Base-by-base conservation (phyloP, 2,113 vertebrate genomes). In the Odontesthes bonariensis region DNA sequence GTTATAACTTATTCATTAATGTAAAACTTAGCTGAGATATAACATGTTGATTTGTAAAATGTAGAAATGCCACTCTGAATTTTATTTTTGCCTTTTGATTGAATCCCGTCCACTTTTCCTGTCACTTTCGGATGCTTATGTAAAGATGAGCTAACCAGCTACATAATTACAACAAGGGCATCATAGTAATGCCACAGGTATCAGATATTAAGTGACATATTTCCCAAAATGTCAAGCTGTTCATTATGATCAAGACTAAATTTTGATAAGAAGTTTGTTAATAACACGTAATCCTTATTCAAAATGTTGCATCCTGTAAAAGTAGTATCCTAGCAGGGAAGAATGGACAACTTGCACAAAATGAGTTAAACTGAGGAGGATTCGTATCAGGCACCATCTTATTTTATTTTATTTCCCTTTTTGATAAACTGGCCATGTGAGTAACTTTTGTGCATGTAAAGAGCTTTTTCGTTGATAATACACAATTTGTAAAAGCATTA, bases 401-500 rank as follows among this genome's bases (percentile, higher is more conserved):
- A 20, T 46, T 46, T 59, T 33, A 33, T 60, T 60, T 19, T n/a
- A n/a, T 17, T 40, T 35, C 22, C 5, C 11, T 31, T 13, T 46
- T 40, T 54, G 51, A 38, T 56, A 59, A 13, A 56, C 73, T 47
- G 7, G 58, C 75, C 27, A 16, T 49, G 44, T 69, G 49, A 53
- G 19, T 33, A 58, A 67, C n/a, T 56, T 66, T 49, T 65, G 31
- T 64, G 47, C 59, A 60, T 61, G 27, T 49, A 23, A 51, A 74
- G 32, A 33, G 51, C 55, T 52, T 53, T 42, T 69, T 63, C 38
- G 2, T 51, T 56, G 52, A 78, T 27, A 20, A 58, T 27, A 38
- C 16, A 62, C 31, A 1, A 10, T 38, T 38, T 33, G 60, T n/a
- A 19, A 68, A 76, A 87, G 44, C 64, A 46, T 75, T 69, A 71